Percentiles rank a stretch among this genome's conserved stretches.
Evolutionary conservation across 2,113 vertebrate species (phyloP).

Genomic region (Urocolius indicus): DNA sequence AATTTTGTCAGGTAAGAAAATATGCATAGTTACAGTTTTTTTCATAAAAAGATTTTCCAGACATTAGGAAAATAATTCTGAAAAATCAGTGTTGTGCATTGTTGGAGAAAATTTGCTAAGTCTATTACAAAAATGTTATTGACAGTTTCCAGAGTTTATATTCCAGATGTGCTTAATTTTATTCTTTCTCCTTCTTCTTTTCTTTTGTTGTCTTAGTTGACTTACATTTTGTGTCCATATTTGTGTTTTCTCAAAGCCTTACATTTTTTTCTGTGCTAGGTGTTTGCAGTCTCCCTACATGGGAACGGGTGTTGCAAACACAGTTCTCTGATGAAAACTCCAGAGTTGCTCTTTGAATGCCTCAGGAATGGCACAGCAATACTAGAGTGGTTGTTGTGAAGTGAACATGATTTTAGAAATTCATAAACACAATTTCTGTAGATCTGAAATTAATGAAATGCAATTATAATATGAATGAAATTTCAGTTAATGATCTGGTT

Average conservation of each 20-base stretch:
- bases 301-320: background rate
- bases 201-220: background rate
- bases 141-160: background rate
- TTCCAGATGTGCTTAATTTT: background rate
- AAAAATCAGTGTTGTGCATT: fast-evolving
- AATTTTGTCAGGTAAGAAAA: constrained; percentile 24
- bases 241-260: background rate
- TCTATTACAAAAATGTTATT: background rate
- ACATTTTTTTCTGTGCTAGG: background rate
- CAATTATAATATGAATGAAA: background rate
- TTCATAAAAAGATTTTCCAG: background rate
- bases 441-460: background rate
- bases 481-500: background rate
- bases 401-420: background rate
- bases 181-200: background rate
- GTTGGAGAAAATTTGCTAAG: background rate
- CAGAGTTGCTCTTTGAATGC: background rate
- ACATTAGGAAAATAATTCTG: background rate
- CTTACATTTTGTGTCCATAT: background rate
- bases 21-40: background rate
- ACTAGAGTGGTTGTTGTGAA: background rate
- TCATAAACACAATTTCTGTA: background rate
- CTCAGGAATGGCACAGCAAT: background rate
- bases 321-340: background rate
- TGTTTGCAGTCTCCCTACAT: background rate